A percentile compares a stretch with the other conserved stretches of the same genome.
These are phyloP conservation scores for Mycalesis mineus DNA, from an alignment of 2,888 invertebrate genomes.

Conservation along the genomic window DNA sequence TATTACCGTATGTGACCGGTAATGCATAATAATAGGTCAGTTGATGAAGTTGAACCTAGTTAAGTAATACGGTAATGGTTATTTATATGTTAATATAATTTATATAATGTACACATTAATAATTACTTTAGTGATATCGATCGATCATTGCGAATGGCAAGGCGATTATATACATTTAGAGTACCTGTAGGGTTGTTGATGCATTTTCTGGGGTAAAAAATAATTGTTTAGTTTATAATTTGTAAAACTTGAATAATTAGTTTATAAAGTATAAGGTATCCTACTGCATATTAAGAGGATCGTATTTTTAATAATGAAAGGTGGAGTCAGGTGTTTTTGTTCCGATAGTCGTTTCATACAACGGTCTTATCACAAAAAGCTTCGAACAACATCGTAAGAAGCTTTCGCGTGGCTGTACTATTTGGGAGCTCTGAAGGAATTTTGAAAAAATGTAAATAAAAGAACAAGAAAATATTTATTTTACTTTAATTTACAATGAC, in stretches of 20 bases:
- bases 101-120: slow-evolving; percentile 2
- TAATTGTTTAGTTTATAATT: neutral
- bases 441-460: no score
- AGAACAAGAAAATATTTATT: no score
- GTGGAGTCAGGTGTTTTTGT: no score
- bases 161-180: slow-evolving; percentile 5
- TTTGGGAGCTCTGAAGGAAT: no score
- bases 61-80: slow-evolving; percentile 11
- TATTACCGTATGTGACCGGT: slow-evolving; percentile 10
- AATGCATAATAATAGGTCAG: slow-evolving; percentile 16
- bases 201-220: slow-evolving; percentile 4
- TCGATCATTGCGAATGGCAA: slow-evolving; percentile 14
- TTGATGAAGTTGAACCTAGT: neutral
- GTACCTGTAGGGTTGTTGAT: neutral
- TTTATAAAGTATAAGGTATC: no score
- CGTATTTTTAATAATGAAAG: no score
- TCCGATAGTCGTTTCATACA: no score
- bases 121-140: slow-evolving; percentile 3
- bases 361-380: no score
- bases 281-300: no score
- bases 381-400: no score
- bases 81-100: slow-evolving; percentile 15
- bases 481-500: no score
- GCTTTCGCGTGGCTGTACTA: no score
- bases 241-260: neutral